phyloP scores from a whole-genome alignment of 2,113 vertebrate genomes.

The Heptranchias perlo region DNA sequence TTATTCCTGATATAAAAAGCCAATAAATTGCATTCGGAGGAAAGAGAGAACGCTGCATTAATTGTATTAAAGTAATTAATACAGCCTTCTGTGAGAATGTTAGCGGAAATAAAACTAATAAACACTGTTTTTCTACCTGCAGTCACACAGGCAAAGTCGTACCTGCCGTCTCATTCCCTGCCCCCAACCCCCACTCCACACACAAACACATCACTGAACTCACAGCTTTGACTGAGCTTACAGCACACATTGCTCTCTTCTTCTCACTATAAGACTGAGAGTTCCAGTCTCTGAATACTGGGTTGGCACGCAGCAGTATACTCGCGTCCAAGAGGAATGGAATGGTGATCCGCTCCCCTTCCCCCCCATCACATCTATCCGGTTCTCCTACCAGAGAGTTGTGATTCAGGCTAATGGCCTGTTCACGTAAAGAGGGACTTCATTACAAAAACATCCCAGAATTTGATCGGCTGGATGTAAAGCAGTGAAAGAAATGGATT shows the following conservation, averaged over 20 bases:
- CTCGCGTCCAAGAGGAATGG: too few relatives aligned
- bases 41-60: background rate
- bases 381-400: too few relatives aligned
- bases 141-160: background rate
- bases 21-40: background rate
- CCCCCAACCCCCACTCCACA: background rate
- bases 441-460: background rate
- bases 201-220: too few relatives aligned
- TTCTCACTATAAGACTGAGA: too few relatives aligned
- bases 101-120: background rate
- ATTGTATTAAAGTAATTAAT: background rate
- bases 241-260: too few relatives aligned
- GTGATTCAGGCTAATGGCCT: too few relatives aligned
- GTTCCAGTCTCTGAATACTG: too few relatives aligned
- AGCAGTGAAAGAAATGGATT: background rate
- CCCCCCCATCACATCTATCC: too few relatives aligned
- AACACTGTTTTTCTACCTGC: background rate
- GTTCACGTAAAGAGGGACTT: background rate
- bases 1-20: background rate
- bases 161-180: background rate
- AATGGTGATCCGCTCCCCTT: too few relatives aligned
- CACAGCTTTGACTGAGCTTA: too few relatives aligned
- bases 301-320: too few relatives aligned
- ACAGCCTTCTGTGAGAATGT: background rate
- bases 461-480: background rate